These are phyloP conservation scores for Leucania comma DNA, from an alignment of 2,888 invertebrate species.

Conservation along the genomic window DNA sequence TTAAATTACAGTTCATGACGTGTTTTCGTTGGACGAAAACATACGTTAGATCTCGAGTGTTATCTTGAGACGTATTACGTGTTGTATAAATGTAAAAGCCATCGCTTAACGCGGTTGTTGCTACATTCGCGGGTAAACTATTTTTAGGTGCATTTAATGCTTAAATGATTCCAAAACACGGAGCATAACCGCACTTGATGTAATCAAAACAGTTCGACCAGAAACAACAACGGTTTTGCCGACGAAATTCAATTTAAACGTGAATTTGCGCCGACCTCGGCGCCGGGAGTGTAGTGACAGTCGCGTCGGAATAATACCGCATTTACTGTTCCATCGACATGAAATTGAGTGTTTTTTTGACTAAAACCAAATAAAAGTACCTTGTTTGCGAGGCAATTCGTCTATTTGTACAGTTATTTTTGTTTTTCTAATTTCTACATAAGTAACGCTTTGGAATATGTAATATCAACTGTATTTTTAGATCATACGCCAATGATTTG, in stretches of 20 bases:
- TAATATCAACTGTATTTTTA: conserved; percentile 74
- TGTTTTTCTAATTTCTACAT: conserved; percentile 69
- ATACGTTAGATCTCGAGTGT: conserved; percentile 43
- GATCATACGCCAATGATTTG: conserved; percentile 70
- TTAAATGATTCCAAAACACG: conserved; percentile 18
- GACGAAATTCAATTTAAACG: conserved; percentile 43
- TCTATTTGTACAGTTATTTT: conserved; percentile 68
- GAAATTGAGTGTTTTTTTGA: conserved; percentile 51
- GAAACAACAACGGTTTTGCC: conserved; percentile 31
- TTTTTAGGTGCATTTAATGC: conserved; percentile 30
- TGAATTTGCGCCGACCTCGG: conserved; percentile 5
- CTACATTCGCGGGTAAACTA: conserved; percentile 40
- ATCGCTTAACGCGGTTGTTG: conserved; percentile 50
- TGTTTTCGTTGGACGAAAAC: conserved; percentile 53
- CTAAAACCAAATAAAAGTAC: conserved; percentile 49
- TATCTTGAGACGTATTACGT: conserved; percentile 45
- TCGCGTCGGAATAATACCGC: conserved; percentile 39
- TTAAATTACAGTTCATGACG: conserved; percentile 59
- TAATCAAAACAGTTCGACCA: conserved; percentile 46
- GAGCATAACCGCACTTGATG: conserved; percentile 34
- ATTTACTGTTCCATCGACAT: conserved; percentile 59
- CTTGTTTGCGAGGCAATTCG: conserved; percentile 55
- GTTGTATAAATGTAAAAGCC: conserved; percentile 54
- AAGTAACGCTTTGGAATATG: conserved; percentile 69
- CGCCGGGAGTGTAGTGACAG: conserved; percentile 36